A percentile compares a stretch with the other conserved stretches of the same genome.
These are phyloP conservation scores for Sphenopsis melanotis DNA, from an alignment of 2,797 vertebrate genomes.

Conservation along the genomic window DNA sequence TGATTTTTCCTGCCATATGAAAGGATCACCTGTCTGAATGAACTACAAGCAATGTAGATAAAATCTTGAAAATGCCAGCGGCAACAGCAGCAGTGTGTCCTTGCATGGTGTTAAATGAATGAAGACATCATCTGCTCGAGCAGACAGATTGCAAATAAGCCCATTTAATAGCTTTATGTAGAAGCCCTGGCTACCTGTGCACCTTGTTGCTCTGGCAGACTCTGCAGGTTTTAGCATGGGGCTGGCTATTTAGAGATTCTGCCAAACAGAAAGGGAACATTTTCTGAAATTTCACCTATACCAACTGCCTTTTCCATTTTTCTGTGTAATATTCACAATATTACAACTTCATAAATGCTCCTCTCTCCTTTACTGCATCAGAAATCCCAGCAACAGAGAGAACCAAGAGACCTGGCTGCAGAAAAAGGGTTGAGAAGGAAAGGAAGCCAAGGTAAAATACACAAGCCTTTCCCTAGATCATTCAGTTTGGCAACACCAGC, in stretches of 20 bases:
- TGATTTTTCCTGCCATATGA: not conserved
- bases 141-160: not conserved
- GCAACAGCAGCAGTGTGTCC: not conserved
- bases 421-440: not conserved
- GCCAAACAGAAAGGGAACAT: not conserved
- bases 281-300: not conserved
- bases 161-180: not conserved
- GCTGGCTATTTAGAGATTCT: not conserved
- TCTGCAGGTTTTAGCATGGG: not conserved
- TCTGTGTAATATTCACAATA: not conserved
- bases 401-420: not conserved
- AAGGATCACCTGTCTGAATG: not conserved
- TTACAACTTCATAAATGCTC: not conserved
- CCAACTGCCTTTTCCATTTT: not conserved
- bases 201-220: not conserved
- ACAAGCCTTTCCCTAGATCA: not conserved
- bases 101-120: not conserved
- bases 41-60: not conserved
- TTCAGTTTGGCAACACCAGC: not conserved
- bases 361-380: not conserved
- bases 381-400: not conserved
- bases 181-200: not conserved
- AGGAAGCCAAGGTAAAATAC: not conserved
- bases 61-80: not conserved
- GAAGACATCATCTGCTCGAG: not conserved